Evolutionary conservation across 2,888 invertebrate genomes (phyloP).

Genomic region (Spodoptera littoralis): DNA sequence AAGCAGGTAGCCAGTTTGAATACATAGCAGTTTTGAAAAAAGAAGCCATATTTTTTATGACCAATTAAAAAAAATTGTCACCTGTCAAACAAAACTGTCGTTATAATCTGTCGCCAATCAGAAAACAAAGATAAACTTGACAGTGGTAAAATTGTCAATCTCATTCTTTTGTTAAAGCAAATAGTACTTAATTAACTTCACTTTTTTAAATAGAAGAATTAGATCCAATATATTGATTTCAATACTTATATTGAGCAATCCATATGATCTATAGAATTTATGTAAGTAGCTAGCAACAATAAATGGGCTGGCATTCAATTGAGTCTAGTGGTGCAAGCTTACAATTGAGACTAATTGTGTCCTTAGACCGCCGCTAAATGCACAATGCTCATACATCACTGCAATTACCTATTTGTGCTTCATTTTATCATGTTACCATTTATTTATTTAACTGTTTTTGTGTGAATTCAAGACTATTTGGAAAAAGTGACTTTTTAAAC

Average conservation of each 20-base stretch:
- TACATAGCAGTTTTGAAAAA: no score
- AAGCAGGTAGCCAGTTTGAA: no score
- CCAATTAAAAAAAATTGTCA: no score
- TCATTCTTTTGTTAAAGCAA: no score
- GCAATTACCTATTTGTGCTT: conserved; percentile 49
- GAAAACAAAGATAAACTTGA: no score
- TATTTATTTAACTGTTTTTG: conserved; percentile 1
- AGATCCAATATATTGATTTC: not conserved
- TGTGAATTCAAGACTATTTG: no score
- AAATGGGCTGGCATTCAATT: conserved; percentile 66
- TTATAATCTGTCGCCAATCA: no score
- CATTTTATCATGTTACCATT: conserved; percentile 29
- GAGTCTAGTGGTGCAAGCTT: conserved; percentile 57
- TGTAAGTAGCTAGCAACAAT: conserved; percentile 38
- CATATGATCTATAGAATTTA: conserved; percentile 8
- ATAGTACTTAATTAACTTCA: not conserved
- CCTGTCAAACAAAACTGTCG: no score
- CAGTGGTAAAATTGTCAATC: no score
- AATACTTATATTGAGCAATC: conserved; percentile 10
- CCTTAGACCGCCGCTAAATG: conserved; percentile 54
- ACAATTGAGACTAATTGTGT: conserved; percentile 81
- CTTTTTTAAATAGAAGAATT: conserved; percentile 1
- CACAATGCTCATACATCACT: conserved; percentile 56
- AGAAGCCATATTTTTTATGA: no score
- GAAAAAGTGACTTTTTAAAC: no score